These are phyloP conservation scores for Andrena praecox DNA, from an alignment of 2,888 invertebrate genomes.

Conservation along the genomic window DNA sequence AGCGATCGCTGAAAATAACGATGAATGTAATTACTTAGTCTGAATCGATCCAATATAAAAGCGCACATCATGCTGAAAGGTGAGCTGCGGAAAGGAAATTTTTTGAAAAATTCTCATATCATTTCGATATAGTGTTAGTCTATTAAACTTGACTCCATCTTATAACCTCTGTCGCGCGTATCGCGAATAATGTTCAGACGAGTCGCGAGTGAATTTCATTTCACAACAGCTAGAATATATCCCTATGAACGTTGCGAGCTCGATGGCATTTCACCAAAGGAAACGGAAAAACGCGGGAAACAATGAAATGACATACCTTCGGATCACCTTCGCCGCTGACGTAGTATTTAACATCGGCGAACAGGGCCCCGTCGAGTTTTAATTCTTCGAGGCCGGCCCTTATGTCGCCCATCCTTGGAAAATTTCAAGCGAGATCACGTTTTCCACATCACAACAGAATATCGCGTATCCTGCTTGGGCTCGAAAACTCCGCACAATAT, in stretches of 20 bases:
- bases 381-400: slow-evolving; percentile 84
- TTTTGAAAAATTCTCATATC: slow-evolving; percentile 7
- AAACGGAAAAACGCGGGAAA: slow-evolving; percentile 75
- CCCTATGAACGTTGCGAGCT: slow-evolving; percentile 26
- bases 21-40: slow-evolving; percentile 1
- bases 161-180: slow-evolving; percentile 39
- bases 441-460: slow-evolving; percentile 65
- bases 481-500: slow-evolving; percentile 64
- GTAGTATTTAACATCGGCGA: slow-evolving; percentile 94
- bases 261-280: not conserved
- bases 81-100: not conserved
- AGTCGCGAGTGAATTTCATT: slow-evolving; percentile 13
- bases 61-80: not conserved
- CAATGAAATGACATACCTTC: slow-evolving; percentile 75
- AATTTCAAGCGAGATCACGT: slow-evolving; percentile 39
- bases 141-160: slow-evolving; percentile 49
- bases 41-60: not conserved
- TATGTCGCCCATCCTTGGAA: slow-evolving; percentile 84
- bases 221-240: not conserved
- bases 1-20: not conserved
- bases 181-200: not conserved
- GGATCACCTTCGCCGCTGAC: slow-evolving; percentile 89
- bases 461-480: slow-evolving; percentile 23
- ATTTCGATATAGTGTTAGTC: slow-evolving; percentile 20
- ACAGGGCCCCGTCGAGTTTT: slow-evolving; percentile 88